Base-by-base conservation (phyloP, 2,113 vertebrate genomes). In the Elaphurus davidianus region DNA sequence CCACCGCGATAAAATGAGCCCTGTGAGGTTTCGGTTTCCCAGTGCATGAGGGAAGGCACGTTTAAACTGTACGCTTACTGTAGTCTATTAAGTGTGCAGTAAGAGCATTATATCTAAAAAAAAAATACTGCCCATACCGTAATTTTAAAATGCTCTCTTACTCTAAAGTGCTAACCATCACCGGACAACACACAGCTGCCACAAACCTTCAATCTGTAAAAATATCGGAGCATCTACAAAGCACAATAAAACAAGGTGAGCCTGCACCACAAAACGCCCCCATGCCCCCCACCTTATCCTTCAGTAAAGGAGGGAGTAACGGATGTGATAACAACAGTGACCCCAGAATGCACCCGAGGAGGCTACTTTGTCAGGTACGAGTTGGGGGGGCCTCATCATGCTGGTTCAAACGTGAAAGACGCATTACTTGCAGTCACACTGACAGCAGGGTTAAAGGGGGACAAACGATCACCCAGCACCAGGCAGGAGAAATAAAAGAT, bases 271-370 rank as follows among this genome's bases (percentile, higher is more conserved):
- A 30, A 6, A 15, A 21, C 0, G 1, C 11, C 16, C 54, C 67
- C 12, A 19, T 1, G 6, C 43, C 74, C 28, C 7, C 12, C 19
- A 59, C 28, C 33, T 10, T 25, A 43, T 27, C 50, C 45, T 25
- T 47, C 57, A 25, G 71, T 16, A 27, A 45, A 59, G 3, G 1
- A 92, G 50, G 40, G 4, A 36, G 15, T 6, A 11, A 40, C 0
- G 10, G n/a, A 13, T 21, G 17, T 59, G 87, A 54, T 10, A 52
- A 21, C 71, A 23, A 10, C 1, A 27, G 14, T 17, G 55, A 43
- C 11, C 6, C 27, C 19, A 3, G 4, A 36, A 28, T 0, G 0
- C 43, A 40, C 19, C 16, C 0, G 1, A 1, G 11, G 10, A 9
- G 40, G 71, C 19, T 11, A 5, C 36, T 3, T 5, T 0, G 1